Percentiles rank a stretch among this genome's conserved stretches.
These are phyloP conservation scores for Cherax quadricarinatus DNA, from an alignment of 1,140 invertebrate genomes.

Conservation along the genomic window DNA sequence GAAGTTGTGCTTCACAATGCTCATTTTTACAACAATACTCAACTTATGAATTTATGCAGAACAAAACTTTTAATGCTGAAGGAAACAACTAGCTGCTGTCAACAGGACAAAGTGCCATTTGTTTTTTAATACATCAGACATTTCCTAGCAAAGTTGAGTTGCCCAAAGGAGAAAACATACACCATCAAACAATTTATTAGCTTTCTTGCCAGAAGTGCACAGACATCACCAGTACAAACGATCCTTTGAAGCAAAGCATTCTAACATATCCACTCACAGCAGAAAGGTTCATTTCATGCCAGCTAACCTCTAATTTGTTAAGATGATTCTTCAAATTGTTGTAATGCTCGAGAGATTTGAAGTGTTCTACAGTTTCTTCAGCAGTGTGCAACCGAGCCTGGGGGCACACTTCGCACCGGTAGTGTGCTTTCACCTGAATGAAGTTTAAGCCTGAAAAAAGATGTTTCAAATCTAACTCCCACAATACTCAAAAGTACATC, in stretches of 20 bases:
- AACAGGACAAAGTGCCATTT: too few relatives aligned
- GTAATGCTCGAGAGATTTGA: constrained; percentile 42
- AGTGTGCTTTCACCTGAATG: constrained; percentile 14
- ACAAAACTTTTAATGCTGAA: too few relatives aligned
- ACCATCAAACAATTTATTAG: neutral
- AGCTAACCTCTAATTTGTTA: constrained; percentile 18
- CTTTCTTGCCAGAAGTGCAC: neutral
- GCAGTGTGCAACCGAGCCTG: neutral
- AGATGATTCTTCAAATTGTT: constrained; percentile 35
- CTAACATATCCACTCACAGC: too few relatives aligned
- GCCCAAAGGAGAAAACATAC: neutral
- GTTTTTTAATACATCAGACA: neutral
- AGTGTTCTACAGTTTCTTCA: constrained; percentile 21
- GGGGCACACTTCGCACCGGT: constrained; percentile 35
- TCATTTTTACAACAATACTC: too few relatives aligned
- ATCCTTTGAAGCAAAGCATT: too few relatives aligned
- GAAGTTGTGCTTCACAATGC: too few relatives aligned
- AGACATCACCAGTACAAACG: too few relatives aligned
- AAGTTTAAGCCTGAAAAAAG: constrained; percentile 33
- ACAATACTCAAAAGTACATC: too few relatives aligned
- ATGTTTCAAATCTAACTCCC: neutral
- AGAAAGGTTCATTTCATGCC: neutral
- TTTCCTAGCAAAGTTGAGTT: neutral
- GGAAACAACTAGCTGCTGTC: too few relatives aligned
- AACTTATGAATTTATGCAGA: too few relatives aligned